Evolutionary conservation across 2,797 vertebrate genomes (phyloP), one percentile per base, ranked within the genome.

Genomic region (Acanthornis magna): DNA sequence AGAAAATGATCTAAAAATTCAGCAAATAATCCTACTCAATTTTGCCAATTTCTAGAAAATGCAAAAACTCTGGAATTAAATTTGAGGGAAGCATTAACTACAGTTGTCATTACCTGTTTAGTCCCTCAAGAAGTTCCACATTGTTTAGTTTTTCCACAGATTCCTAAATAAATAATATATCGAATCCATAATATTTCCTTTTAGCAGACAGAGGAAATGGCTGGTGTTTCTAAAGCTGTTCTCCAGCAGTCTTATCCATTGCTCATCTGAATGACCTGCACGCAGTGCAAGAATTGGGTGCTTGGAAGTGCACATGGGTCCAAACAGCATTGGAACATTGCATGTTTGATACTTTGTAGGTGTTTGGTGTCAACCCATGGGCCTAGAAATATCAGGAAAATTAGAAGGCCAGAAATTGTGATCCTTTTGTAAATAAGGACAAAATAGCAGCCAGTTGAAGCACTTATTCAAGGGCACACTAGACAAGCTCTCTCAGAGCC

Each of bases 281-380:
- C 9, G 57, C 50, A 55, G 10, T 22, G 21, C 30, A 54, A 78
- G 50, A 71, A 55, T 42, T 54, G 25, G 34, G 30, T 27, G 20
- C 45, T 76, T 63, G 40, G 55, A 58, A 53, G 34, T 14, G 21
- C 66, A 70, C 11, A 16, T 10, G 73, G 25, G 26, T 70, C 26
- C 61, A 68, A 67, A 77, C 0, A 75, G 25, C 70, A 65, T 5
- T n/a, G 40, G 13, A 66, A 45, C 0, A 3, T 27, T 2, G 0
- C 5, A 16, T 20, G 23, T 42, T 62, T 65, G 54, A 65, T 17
- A 30, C 10, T 74, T 65, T 16, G 60, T 29, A 62, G 82, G 32
- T 50, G 20, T 71, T 93, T 54, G 50, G 23, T 42, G 71, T n/a
- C 32, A 88, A 68, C 5, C 21, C 25, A 38, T 16, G 12, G 47